Base-by-base conservation (phyloP, 1,140 invertebrate genomes). In the Harlomillsia oculata region DNA sequence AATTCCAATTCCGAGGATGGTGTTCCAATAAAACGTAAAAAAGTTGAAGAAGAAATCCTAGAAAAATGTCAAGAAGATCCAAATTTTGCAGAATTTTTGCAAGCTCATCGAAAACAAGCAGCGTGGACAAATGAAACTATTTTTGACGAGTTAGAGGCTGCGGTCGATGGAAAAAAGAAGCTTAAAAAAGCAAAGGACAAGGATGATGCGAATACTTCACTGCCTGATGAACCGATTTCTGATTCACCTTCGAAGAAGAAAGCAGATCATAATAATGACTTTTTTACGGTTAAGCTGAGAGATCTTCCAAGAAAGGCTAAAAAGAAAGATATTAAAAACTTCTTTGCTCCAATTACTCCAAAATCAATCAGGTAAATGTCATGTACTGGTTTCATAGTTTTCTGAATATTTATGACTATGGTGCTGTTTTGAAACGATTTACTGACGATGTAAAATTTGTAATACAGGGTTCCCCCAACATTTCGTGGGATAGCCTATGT, bases 401-500 rank as follows among this genome's bases (percentile, higher is more conserved):
- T 2, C 16, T 29, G 16, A 20, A 52, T 41, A 21, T 28, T 14
- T 41, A 40, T 41, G n/a, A 1, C 8, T 21, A 26, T 20, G 13
- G 6, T 21, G 21, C 26, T 45, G 8, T 25, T 26, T 26, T 20
- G 11, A 45, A 45, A 13, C 2, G n/a, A 2, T 45, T 14, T 3
- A 45, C 3, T 2, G 2, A 45, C 16, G 25, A 1, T 25, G 9
- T 8, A 45, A 26, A 44, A 44, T 26, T 45, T 45, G 2, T 20
- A 23, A 9, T 8, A 36, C 40, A 65, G 89, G 59, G 70, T 92
- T 28, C 87, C 89, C 0, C 76, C 72, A 60, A 84, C 84, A 66
- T 72, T 84, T 5, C 80, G 82, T 68, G 86, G 87, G n/a, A 84
- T 95, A 61, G 91, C 89, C 28, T 96, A 85, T 77, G 83, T 91